phyloP scores from a whole-genome alignment of 2,113 vertebrate genomes.

The Colistium nudipinnis region DNA sequence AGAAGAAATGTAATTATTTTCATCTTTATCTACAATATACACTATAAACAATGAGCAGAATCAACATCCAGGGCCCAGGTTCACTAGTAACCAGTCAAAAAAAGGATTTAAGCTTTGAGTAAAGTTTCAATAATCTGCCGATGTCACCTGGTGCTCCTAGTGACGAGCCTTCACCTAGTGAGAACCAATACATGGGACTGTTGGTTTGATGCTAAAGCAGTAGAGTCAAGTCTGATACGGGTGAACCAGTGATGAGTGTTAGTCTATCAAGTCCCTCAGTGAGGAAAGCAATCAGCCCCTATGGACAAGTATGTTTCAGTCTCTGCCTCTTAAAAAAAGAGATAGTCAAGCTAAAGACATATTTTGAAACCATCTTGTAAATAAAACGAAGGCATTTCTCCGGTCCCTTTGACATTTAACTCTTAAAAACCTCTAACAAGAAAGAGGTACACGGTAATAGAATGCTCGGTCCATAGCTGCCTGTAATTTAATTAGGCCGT shows the following conservation, averaged over 20 bases:
- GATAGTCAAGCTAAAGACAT: constrained; percentile 39
- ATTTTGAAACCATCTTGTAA: constrained; percentile 39
- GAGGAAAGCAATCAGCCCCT: constrained; percentile 44
- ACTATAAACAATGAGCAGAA: constrained; percentile 36
- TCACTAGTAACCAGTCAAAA: constrained; percentile 48
- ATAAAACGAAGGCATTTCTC: constrained; percentile 28
- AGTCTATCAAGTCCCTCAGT: constrained; percentile 30
- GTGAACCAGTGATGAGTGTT: constrained; percentile 2
- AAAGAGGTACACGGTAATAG: constrained; percentile 58
- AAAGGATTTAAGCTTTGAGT: constrained; percentile 35
- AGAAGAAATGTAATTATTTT: no score
- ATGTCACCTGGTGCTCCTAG: no score
- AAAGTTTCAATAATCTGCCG: constrained; percentile 4
- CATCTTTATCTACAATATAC: background rate
- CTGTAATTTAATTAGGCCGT: constrained; percentile 43
- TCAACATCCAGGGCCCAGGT: background rate
- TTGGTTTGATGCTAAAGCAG: constrained; percentile 10
- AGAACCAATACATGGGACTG: background rate
- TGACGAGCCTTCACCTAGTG: background rate
- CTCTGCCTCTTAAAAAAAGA: constrained; percentile 39
- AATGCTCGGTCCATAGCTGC: constrained; percentile 45
- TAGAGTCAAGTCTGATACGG: background rate
- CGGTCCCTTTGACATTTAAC: constrained; percentile 52
- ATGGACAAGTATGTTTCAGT: constrained; percentile 10
- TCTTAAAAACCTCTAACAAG: constrained; percentile 32